A percentile compares a stretch with the other conserved stretches of the same genome.
Conservation (phyloP, 2,888 invertebrate species). For the Drosophila sordidapex region DNA sequence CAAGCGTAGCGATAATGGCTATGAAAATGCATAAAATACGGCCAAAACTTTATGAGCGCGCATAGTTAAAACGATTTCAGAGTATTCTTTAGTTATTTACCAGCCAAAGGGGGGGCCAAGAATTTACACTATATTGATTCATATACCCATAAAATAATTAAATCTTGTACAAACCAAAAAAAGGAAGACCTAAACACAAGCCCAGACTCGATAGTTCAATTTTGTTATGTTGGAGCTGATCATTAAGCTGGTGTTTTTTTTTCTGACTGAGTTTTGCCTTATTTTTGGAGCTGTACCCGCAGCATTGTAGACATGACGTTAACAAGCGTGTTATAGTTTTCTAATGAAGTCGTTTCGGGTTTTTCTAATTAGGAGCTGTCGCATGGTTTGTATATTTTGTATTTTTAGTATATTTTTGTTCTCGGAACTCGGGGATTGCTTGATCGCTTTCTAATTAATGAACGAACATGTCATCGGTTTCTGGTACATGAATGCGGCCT, state of each 20-base stretch:
- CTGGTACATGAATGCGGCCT: constrained; percentile 45
- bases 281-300: constrained; percentile 58
- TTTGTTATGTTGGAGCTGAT: constrained; percentile 34
- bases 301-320: constrained; percentile 70
- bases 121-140: constrained; percentile 20
- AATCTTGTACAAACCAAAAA: constrained; percentile 33
- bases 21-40: constrained; percentile 45
- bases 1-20: constrained; percentile 46
- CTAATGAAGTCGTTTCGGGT: constrained; percentile 76
- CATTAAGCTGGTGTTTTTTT: constrained; percentile 46
- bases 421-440: not conserved
- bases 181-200: constrained; percentile 26
- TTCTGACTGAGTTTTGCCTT: constrained; percentile 7
- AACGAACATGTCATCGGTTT: constrained; percentile 72
- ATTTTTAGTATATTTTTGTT: constrained; percentile 2
- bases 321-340: constrained; percentile 80
- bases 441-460: constrained; percentile 76
- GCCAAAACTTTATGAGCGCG: constrained; percentile 28
- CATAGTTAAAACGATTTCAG: constrained; percentile 20
- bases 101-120: constrained; percentile 3
- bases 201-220: constrained; percentile 34
- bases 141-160: constrained; percentile 66
- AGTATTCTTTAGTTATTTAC: not conserved
- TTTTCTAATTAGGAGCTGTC: constrained; percentile 71
- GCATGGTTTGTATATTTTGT: constrained; percentile 27